Conservation (phyloP, 2,888 invertebrate species). For the Philonicus albiceps region DNA sequence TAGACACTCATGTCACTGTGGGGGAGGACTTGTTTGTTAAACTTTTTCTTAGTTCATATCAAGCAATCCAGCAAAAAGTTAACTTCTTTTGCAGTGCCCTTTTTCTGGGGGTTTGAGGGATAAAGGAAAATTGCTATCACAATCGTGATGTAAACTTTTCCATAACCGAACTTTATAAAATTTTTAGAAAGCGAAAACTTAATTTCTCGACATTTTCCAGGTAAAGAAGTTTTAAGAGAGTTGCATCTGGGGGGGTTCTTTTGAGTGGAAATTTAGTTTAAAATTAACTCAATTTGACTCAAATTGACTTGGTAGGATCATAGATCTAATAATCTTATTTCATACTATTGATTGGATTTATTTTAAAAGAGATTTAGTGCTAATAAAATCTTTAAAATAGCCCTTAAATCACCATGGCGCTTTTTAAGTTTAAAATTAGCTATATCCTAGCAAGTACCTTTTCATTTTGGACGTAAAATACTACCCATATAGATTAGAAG, state of each 20-base stretch:
- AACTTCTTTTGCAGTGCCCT: neutral
- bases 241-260: neutral
- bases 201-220: neutral
- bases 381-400: neutral
- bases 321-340: neutral
- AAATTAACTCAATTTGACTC: neutral
- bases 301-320: neutral
- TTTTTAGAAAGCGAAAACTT: neutral
- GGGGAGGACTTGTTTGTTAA: neutral
- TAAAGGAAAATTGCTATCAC: neutral
- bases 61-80: neutral
- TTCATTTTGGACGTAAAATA: too few relatives aligned
- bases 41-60: neutral
- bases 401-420: neutral
- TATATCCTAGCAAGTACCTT: neutral
- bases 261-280: neutral
- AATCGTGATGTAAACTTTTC: neutral
- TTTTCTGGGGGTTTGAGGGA: neutral
- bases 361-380: neutral
- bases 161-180: constrained; percentile 1
- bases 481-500: too few relatives aligned
- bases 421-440: neutral
- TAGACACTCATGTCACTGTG: neutral
- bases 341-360: neutral
- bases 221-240: neutral